phyloP scores from a whole-genome alignment of 2,888 invertebrate species.

The Quadriops clusia region DNA sequence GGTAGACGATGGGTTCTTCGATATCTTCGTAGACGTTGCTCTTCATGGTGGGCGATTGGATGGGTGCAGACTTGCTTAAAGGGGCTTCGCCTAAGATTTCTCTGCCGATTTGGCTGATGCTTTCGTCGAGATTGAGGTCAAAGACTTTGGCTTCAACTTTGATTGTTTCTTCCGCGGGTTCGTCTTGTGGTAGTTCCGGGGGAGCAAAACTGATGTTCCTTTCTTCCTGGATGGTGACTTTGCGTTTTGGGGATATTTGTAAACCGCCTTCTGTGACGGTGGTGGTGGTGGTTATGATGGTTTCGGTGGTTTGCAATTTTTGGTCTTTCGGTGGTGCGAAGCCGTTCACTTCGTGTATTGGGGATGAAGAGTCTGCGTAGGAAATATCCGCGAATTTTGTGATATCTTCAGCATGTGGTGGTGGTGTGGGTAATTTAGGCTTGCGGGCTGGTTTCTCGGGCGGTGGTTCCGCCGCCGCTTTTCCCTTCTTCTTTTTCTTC shows the following conservation, averaged over 20 bases:
- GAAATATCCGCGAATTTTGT: constrained; percentile 29
- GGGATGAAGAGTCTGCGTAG: constrained; percentile 28
- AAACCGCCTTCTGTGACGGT: too few relatives aligned
- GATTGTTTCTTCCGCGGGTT: constrained; percentile 10
- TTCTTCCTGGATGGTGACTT: too few relatives aligned
- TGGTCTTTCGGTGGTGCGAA: too few relatives aligned
- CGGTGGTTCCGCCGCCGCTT: constrained; percentile 10
- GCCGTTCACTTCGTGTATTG: constrained; percentile 16
- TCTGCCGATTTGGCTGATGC: constrained; percentile 23
- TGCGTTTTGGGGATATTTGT: too few relatives aligned
- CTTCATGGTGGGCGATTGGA: constrained; percentile 21
- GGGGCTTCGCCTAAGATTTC: constrained; percentile 24
- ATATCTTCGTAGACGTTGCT: constrained; percentile 27
- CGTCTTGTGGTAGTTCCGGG: too few relatives aligned
- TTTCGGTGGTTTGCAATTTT: too few relatives aligned
- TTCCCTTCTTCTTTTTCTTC: constrained; percentile 18
- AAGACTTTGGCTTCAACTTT: too few relatives aligned
- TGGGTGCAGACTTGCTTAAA: constrained; percentile 14
- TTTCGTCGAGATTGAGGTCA: too few relatives aligned
- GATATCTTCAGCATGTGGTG: constrained; percentile 18
- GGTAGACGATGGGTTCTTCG: constrained; percentile 17
- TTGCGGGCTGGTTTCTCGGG: constrained; percentile 19
- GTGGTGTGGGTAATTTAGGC: constrained; percentile 29
- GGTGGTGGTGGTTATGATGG: too few relatives aligned
- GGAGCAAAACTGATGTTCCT: too few relatives aligned